A percentile compares a stretch with the other conserved stretches of the same genome.
Conservation (phyloP, 1,140 invertebrate species). For the Amphibalanus amphitrite region DNA sequence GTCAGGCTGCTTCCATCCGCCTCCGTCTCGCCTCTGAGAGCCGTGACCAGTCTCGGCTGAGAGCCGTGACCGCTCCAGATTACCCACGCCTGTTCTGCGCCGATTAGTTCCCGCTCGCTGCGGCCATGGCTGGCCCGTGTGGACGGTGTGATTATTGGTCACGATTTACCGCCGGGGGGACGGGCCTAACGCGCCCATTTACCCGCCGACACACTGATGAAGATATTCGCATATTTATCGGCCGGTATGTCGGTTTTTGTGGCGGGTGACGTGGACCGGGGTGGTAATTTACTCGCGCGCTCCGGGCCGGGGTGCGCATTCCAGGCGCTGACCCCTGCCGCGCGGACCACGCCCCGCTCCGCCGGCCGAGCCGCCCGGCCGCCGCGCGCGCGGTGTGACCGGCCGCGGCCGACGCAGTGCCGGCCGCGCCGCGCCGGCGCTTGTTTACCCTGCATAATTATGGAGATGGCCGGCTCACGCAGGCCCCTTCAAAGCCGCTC, state of each 20-base stretch:
- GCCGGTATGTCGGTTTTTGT: not conserved
- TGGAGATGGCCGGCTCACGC: not conserved
- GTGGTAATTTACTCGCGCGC: not conserved
- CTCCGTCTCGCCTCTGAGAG: not conserved
- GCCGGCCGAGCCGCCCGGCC: too few species aligned
- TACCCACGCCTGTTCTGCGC: not conserved
- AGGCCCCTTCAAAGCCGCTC: not conserved
- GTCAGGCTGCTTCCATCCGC: too few species aligned
- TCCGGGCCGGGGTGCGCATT: not conserved
- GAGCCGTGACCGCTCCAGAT: not conserved
- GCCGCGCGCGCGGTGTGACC: too few species aligned
- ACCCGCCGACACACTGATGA: not conserved
- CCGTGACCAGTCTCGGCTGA: not conserved
- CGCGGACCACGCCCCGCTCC: not conserved
- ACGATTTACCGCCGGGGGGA: not conserved
- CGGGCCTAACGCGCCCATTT: not conserved
- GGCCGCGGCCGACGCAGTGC: too few species aligned
- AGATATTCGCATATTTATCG: not conserved
- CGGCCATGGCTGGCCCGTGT: not conserved
- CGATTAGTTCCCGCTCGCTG: not conserved
- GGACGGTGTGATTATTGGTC: not conserved
- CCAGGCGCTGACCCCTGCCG: not conserved
- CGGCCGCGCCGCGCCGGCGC: too few species aligned
- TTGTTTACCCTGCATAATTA: constrained; percentile 1
- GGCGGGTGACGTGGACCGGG: too few species aligned